Base-by-base conservation (phyloP, 23 tunicate genomes). In the Clavelina lepadiformis region DNA sequence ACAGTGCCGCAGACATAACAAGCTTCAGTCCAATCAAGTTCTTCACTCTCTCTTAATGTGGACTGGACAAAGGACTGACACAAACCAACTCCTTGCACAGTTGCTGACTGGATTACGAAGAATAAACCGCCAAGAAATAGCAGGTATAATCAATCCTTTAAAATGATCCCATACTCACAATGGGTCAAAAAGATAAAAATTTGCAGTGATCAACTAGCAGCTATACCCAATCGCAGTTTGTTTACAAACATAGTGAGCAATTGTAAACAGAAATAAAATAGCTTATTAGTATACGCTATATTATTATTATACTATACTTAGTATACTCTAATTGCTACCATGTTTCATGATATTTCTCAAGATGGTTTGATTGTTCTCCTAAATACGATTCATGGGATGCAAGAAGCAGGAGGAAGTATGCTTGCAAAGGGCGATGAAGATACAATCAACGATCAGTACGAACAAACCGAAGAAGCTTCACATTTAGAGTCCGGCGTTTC, bases 41-140 rank as follows among this genome's bases (percentile, higher is more conserved):
- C 68, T 84, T 21, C 93, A 84, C 38, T 69, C 83, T 13, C 67
- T 84, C 18, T 3, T 84, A 36, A 58, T 76, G n/a, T 84, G 83
- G 83, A 69, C 77, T 55, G 83, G 93, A 22, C 83, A 63, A 4
- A 24, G 79, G 19, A 38, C 45, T 6, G 79, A 84, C 58, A 71
- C 71, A 31, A 68, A 76, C 38, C 41, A 38, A 8, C 31, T 84
- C 1, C 66, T 84, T 29, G 57, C 72, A 20, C 79, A 84, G 52
- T 56, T 84, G 29, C 41, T 84, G 18, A 38, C 36, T 11, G 93
- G 72, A 19, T 66, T 84, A 21, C 45, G 7, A 8, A 70, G 36
- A 41, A 84, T 84, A 15, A 63, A 77, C 56, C 62, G 93, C 41
- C 31, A 27, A 28, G 93, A 84, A 32, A 84, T 84, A 20, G 83